Evolutionary conservation across 2,797 vertebrate species (phyloP).

Genomic region (Aselliscus stoliczkanus): DNA sequence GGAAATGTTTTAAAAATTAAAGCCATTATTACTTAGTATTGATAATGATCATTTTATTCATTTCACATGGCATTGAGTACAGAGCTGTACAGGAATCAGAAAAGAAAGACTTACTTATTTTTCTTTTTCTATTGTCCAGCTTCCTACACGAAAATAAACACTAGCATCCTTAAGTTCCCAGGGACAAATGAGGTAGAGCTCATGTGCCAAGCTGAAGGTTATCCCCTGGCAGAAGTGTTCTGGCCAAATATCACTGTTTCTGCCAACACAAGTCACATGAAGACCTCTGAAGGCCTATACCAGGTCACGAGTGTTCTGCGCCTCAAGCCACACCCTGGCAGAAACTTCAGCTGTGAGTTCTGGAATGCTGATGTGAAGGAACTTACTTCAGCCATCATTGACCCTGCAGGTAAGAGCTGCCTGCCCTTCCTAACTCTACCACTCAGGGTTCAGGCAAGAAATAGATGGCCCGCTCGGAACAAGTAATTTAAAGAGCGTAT

Average conservation of each 20-base stretch:
- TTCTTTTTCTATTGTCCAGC: conserved; percentile 72
- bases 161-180: conserved; percentile 41
- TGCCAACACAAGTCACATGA: conserved; percentile 71
- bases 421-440: not conserved
- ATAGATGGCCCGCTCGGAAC: not conserved
- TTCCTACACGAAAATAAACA: conserved; percentile 78
- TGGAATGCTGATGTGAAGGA: conserved; percentile 70
- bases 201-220: conserved; percentile 87
- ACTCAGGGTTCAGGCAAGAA: not conserved
- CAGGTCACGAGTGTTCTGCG: conserved; percentile 83
- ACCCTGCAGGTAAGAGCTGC: conserved; percentile 80
- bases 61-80: not conserved
- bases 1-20: conserved; percentile 6
- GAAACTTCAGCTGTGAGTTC: conserved; percentile 87
- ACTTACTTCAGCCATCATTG: conserved; percentile 77
- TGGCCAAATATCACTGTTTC: conserved; percentile 80
- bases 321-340: conserved; percentile 72
- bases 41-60: not conserved
- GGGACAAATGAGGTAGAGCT: conserved; percentile 78
- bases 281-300: conserved; percentile 80
- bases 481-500: not conserved
- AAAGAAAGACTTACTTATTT: not conserved
- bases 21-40: not conserved
- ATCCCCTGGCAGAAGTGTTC: conserved; percentile 82
- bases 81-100: not conserved